These are phyloP conservation scores for Sceloporus undulatus DNA, from an alignment of 2,113 vertebrate genomes.

Conservation along the genomic window DNA sequence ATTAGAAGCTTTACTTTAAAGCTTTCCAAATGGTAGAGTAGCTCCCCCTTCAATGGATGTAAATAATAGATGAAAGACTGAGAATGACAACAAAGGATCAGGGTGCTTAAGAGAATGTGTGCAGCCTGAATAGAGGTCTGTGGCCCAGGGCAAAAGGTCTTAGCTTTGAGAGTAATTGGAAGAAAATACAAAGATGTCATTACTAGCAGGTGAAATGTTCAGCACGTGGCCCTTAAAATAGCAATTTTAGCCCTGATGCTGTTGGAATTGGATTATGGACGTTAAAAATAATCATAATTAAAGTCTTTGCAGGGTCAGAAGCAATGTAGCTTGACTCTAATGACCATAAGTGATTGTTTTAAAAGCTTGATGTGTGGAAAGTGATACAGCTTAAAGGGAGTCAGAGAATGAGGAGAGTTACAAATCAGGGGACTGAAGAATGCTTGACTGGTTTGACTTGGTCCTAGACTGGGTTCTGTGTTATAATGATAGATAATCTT, in stretches of 20 bases:
- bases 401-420: background rate
- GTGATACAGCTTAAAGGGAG: background rate
- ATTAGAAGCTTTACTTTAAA: slow-evolving; percentile 79
- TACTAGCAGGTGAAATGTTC: slow-evolving; percentile 85
- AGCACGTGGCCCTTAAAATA: slow-evolving; percentile 83
- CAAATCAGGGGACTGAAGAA: slow-evolving; percentile 12
- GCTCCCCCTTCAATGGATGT: slow-evolving; percentile 79
- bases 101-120: slow-evolving; percentile 83
- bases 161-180: slow-evolving; percentile 85
- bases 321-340: slow-evolving; percentile 56
- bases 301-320: slow-evolving; percentile 50
- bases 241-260: slow-evolving; percentile 78
- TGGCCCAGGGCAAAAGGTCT: slow-evolving; percentile 85
- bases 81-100: slow-evolving; percentile 84
- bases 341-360: slow-evolving; percentile 50
- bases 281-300: slow-evolving; percentile 50
- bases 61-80: slow-evolving; percentile 86
- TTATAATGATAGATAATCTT: slow-evolving; percentile 29
- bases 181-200: slow-evolving; percentile 88
- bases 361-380: background rate
- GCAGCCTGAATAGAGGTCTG: slow-evolving; percentile 81
- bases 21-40: slow-evolving; percentile 78
- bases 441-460: background rate
- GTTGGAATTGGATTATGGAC: slow-evolving; percentile 80
- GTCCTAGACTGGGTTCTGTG: no score